phyloP scores from a whole-genome alignment of 2,113 vertebrate species.

The Corydoras maculifer region DNA sequence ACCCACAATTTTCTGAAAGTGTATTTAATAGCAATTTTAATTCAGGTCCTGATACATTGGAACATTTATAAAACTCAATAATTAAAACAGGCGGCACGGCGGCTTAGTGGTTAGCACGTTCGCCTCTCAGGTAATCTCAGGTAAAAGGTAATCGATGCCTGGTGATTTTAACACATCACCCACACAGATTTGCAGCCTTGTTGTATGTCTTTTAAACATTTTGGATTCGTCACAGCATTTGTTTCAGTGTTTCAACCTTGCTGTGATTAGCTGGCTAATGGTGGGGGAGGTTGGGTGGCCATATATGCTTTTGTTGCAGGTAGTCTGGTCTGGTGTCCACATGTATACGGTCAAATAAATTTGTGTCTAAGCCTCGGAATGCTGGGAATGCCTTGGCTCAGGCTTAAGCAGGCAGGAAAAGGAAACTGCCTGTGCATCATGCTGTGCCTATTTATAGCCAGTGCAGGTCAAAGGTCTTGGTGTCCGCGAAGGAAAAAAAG shows the following conservation, averaged over 20 bases:
- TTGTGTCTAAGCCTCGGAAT: constrained; percentile 40
- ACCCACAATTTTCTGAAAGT: too few relatives aligned
- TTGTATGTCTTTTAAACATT: constrained; percentile 3
- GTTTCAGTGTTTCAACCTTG: constrained; percentile 23
- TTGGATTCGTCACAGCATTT: constrained; percentile 15
- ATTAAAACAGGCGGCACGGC: too few relatives aligned
- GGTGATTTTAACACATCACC: constrained; percentile 10
- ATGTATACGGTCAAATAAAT: constrained; percentile 11
- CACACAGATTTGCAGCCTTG: not conserved
- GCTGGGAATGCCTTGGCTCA: constrained; percentile 40
- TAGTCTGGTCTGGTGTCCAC: constrained; percentile 16
- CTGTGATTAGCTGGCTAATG: constrained; percentile 5
- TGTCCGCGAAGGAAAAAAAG: constrained; percentile 51
- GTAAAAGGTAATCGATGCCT: not conserved
- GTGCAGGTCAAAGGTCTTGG: constrained; percentile 54
- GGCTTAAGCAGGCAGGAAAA: constrained; percentile 61
- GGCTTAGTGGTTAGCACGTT: too few relatives aligned
- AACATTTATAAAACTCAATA: too few relatives aligned
- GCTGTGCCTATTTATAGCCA: constrained; percentile 71
- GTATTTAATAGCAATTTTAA: too few relatives aligned
- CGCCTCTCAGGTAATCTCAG: too few relatives aligned
- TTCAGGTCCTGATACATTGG: too few relatives aligned
- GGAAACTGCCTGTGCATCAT: constrained; percentile 56
- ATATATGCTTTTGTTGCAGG: constrained; percentile 23
- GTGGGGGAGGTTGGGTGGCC: not conserved